Conservation (phyloP, 1,140 invertebrate species). For the Diabrotica undecimpunctata region DNA sequence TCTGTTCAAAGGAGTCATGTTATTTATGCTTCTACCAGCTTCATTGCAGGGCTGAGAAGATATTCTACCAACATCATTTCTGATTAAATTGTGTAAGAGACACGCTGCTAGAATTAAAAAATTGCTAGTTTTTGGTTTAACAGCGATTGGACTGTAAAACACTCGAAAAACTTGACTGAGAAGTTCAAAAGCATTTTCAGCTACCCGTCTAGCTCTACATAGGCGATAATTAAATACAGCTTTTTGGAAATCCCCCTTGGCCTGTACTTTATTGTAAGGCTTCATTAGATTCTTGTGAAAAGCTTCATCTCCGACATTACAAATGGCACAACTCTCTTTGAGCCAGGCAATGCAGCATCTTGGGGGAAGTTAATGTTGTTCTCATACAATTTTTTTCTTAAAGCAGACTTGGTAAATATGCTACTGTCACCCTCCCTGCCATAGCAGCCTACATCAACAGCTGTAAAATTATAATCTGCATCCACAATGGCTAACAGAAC, state of each 20-base stretch:
- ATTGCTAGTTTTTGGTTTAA: conserved; percentile 34
- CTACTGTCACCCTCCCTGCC: too few relatives aligned
- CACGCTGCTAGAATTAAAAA: conserved; percentile 34
- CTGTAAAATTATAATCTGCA: too few relatives aligned
- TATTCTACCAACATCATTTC: neutral
- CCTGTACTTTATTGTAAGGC: conserved; percentile 34
- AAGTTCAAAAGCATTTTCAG: conserved; percentile 48
- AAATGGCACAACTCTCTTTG: neutral
- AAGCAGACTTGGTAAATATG: too few relatives aligned
- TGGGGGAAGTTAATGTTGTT: too few relatives aligned
- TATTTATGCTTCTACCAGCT: too few relatives aligned
- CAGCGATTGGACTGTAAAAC: conserved; percentile 36
- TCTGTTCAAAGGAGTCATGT: too few relatives aligned
- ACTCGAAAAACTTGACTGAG: conserved; percentile 38
- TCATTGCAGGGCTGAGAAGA: too few relatives aligned
- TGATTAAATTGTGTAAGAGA: conserved; percentile 28
- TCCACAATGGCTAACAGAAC: too few relatives aligned
- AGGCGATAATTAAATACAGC: conserved; percentile 52
- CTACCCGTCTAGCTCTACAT: conserved; percentile 39
- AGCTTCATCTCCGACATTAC: conserved; percentile 15
- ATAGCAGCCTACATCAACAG: too few relatives aligned
- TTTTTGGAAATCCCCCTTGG: conserved; percentile 32
- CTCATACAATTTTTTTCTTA: too few relatives aligned
- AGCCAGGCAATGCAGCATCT: neutral
- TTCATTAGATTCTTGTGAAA: conserved; percentile 43